Percentiles rank a stretch among this genome's conserved stretches.
Evolutionary conservation across 2,113 vertebrate species (phyloP).

Genomic region (Neotoma lepida): DNA sequence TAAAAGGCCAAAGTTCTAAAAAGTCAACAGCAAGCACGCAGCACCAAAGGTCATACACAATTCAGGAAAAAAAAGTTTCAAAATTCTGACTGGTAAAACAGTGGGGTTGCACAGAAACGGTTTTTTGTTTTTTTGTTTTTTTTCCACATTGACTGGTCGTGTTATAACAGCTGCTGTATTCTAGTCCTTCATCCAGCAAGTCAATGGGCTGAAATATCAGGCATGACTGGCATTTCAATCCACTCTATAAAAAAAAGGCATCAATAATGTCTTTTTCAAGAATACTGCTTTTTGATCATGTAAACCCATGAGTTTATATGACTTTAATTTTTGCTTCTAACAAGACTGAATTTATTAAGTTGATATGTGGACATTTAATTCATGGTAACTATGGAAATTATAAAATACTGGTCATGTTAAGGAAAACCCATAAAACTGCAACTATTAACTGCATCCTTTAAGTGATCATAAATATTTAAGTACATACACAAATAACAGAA

Average conservation of each 20-base stretch:
- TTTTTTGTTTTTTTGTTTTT: neutral
- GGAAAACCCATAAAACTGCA: constrained; percentile 8
- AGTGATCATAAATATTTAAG: constrained; percentile 25
- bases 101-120: constrained; percentile 73
- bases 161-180: constrained; percentile 71
- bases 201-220: constrained; percentile 81
- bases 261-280: constrained; percentile 72
- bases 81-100: constrained; percentile 71
- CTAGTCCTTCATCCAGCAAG: constrained; percentile 77
- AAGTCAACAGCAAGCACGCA: constrained; percentile 82
- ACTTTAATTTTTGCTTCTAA: constrained; percentile 59
- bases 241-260: constrained; percentile 77
- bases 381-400: neutral
- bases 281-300: constrained; percentile 65
- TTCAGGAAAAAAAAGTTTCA: constrained; percentile 77
- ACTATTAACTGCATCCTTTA: constrained; percentile 4
- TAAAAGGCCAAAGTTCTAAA: constrained; percentile 81
- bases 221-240: constrained; percentile 82
- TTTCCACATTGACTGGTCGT: constrained; percentile 73
- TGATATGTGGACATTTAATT: constrained; percentile 8
- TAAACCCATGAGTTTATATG: constrained; percentile 67
- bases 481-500: neutral
- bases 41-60: constrained; percentile 81
- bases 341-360: constrained; percentile 36
- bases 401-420: neutral